Evolutionary conservation across 2,113 vertebrate genomes (phyloP), one percentile per base, ranked within the genome.

Genomic region (Salvelinus fontinalis): DNA sequence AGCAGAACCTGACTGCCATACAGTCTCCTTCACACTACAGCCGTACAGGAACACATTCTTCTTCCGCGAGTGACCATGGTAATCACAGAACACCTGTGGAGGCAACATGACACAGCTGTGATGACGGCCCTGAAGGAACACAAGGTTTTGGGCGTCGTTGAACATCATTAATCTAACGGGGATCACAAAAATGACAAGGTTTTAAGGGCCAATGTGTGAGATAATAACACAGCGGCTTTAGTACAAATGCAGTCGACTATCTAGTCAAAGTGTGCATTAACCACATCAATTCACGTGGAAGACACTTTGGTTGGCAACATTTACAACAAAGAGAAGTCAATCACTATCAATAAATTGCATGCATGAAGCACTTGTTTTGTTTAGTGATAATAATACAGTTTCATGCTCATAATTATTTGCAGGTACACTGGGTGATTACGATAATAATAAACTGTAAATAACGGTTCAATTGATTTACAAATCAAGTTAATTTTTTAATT

Each of bases 31-130:
- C 39, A 96, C 79, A 76, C 97, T 98, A 79, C 97, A 99, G 72
- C 97, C 97, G 2, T 98, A 99, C 65, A 99, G 89, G 72, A 99
- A 99, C 0, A 96, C 93, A 0, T 99, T 98, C 81, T 98, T 99
- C 89, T 95, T 96, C 77, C 97, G 94, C 0, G 97, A 97, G 88
- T 98, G 97, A 2, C 97, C 97, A 0, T 99, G 97, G 81, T 96
- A 97, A 83, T 99, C 97, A 83, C 97, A 99, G 90, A 97, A 98
- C 51, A 99, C 96, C 97, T 99, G 39, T 20, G 9, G 20, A 62
- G 59, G 59, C 18, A 22, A 62, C 59, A 22, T n/a, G n/a, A 62
- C 59, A 54, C 51, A 54, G 51, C 51, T 54, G 51, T 54, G 51
- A 54, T 54, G 14, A 14, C 16, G 51, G 16, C 51, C 12, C 51